These are phyloP conservation scores for Eubasilissa regina DNA, from an alignment of 1,140 invertebrate genomes.

Conservation along the genomic window DNA sequence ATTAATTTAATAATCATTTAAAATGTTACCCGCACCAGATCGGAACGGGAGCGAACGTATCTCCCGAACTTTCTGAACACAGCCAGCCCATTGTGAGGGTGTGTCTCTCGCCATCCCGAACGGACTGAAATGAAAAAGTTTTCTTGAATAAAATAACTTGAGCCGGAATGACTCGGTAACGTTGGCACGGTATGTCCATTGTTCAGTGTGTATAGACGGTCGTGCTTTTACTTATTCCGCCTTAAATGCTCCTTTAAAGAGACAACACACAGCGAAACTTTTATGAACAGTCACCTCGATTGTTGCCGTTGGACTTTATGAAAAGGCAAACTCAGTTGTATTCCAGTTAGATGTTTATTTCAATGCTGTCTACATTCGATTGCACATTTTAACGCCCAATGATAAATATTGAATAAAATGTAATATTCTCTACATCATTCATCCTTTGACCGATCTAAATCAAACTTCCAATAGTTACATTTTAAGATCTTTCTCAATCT, in stretches of 20 bases:
- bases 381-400: too few relatives aligned
- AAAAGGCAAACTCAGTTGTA: constrained; percentile 5
- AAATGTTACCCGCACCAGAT: too few relatives aligned
- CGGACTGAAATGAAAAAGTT: constrained; percentile 37
- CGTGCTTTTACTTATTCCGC: constrained; percentile 32
- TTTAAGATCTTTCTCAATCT: too few relatives aligned
- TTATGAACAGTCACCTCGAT: constrained; percentile 35
- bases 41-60: too few relatives aligned
- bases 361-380: too few relatives aligned
- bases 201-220: constrained; percentile 35
- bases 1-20: too few relatives aligned
- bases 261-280: constrained; percentile 38
- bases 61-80: too few relatives aligned
- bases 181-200: constrained; percentile 25
- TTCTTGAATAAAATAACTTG: constrained; percentile 35
- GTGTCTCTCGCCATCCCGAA: constrained; percentile 15
- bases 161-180: constrained; percentile 6
- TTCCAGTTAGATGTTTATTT: constrained; percentile 1
- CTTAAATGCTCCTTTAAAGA: constrained; percentile 43
- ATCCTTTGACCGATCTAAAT: too few relatives aligned
- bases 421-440: too few relatives aligned
- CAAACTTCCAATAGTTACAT: too few relatives aligned
- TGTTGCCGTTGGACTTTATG: constrained; percentile 30
- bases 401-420: too few relatives aligned
- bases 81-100: constrained; percentile 9